phyloP scores from a whole-genome alignment of 2,113 vertebrate genomes.

The Procavia capensis region DNA sequence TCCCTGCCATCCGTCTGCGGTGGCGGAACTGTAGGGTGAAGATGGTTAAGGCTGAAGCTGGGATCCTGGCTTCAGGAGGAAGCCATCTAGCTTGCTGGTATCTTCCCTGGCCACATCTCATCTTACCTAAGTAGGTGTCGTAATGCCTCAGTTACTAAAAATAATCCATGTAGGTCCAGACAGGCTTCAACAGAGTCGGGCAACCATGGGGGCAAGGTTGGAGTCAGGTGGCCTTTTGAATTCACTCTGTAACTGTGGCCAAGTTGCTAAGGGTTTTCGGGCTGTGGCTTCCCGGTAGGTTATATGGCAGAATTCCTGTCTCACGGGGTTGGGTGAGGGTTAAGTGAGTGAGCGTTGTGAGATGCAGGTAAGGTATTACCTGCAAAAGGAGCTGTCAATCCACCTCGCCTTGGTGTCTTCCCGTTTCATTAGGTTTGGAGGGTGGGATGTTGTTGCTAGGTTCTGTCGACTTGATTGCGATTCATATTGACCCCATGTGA shows the following conservation, averaged over 20 bases:
- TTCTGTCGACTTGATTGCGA: neutral
- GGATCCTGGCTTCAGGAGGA: neutral
- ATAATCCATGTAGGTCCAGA: neutral
- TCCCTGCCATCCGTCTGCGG: neutral
- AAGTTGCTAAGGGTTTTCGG: neutral
- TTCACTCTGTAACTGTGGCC: neutral
- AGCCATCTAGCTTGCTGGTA: fast-evolving
- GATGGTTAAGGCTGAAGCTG: neutral
- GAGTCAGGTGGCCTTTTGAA: neutral
- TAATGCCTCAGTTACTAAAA: neutral
- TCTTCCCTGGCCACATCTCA: neutral
- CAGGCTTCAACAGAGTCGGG: neutral
- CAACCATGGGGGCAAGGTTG: neutral
- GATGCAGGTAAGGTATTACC: neutral
- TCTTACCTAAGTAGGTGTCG: neutral
- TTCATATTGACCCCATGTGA: neutral
- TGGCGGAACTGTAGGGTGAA: neutral
- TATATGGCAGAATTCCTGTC: neutral
- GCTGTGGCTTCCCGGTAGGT: neutral
- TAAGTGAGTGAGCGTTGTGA: neutral
- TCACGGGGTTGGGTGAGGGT: neutral
- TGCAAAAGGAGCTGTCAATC: neutral
- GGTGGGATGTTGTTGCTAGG: neutral
- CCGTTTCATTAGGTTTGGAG: neutral
- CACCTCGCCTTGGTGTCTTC: neutral